phyloP scores from a whole-genome alignment of 2,113 vertebrate species.

The human region GRCh38 chr2:13907001-13907500 shows the following conservation, averaged over 20 bases:
- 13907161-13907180: background rate
- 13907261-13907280: background rate
- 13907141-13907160: too few relatives aligned
- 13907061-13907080: background rate
- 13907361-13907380: background rate
- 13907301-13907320: background rate
- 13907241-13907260: background rate
- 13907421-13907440: background rate
- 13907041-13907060: background rate
- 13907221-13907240: background rate
- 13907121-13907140: background rate
- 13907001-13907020: background rate
- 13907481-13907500: background rate
- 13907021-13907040: background rate
- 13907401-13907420: background rate
- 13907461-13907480: background rate
- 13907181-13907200: background rate
- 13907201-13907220: background rate
- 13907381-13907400: background rate
- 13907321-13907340: background rate
- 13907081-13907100: background rate
- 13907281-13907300: background rate
- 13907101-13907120: background rate
- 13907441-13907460: background rate
- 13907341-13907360: background rate